These are phyloP conservation scores for Opisthograptis luteolata DNA, from an alignment of 2,888 invertebrate species.

Conservation along the genomic window DNA sequence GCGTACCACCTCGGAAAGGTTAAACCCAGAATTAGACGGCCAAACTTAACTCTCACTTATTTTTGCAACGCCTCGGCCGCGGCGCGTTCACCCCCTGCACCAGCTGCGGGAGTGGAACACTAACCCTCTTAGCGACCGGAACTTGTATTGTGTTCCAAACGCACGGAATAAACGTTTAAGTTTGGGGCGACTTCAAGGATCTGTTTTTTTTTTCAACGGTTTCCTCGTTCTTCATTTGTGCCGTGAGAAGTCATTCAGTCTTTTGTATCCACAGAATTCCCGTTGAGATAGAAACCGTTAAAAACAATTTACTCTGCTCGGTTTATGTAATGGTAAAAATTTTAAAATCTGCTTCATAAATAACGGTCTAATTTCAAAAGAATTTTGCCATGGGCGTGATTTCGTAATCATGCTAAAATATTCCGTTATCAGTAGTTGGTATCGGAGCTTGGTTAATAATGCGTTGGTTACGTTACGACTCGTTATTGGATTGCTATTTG, in stretches of 20 bases:
- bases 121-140: constrained; percentile 17
- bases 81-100: constrained; percentile 45
- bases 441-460: constrained; percentile 14
- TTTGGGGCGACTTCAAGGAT: no score
- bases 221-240: no score
- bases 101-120: constrained; percentile 15
- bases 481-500: constrained; percentile 13
- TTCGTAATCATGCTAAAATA: constrained; percentile 1
- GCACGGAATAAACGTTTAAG: no score
- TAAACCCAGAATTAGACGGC: constrained; percentile 72
- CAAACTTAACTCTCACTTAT: constrained; percentile 78
- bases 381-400: constrained; percentile 4
- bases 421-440: constrained; percentile 11
- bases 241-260: no score
- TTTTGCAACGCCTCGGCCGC: constrained; percentile 53
- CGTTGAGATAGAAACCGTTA: background rate
- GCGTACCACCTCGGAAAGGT: constrained; percentile 73
- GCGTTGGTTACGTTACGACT: constrained; percentile 10
- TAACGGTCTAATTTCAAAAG: constrained; percentile 4
- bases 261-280: no score
- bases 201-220: no score
- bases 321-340: no score
- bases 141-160: constrained; percentile 8
- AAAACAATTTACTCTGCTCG: no score
- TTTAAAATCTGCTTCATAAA: background rate